Base-by-base conservation (phyloP, 2,113 vertebrate species). In the Sphyrna mokarran region DNA sequence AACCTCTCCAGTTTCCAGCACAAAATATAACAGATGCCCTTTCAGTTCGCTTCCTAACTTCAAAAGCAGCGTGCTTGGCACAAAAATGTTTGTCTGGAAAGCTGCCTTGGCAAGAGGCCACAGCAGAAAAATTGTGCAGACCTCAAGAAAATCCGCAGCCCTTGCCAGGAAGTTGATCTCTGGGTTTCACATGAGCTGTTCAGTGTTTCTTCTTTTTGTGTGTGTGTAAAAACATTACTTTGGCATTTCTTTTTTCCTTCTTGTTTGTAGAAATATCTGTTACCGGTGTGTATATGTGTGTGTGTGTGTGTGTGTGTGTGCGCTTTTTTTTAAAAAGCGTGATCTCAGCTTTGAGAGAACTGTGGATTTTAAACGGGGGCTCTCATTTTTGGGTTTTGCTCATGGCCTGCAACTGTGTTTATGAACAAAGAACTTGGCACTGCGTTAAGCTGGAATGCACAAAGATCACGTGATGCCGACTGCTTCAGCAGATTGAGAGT, bases 1-100 rank as follows among this genome's bases (percentile, higher is more conserved):
- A 96, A 96, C 86, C 66, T 76, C 72, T 96, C 94, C 96, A 96
- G 96, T 95, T 96, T 96, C 66, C 96, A 97, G 96, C 96, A 96
- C 96, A 96, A 96, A 96, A 96, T 96, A 96, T 93, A 0, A 95
- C 80, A 83, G 29, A 95, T 85, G 66, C 95, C 70, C 95, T 94
- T 95, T 89, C 86, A 95, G n/a, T 93, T 87, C 26, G 23, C 69
- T 72, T 72, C 26, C 26, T 48, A 95, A 48, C 68, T 95, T 95
- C 94, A 95, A 95, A 95, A 72, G 94, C 43, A 95, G 68, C 40
- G 26, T 72, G 69, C 94, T 95, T 95, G 94, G 94, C 69, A 72
- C 94, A 95, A 95, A 72, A 95, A 95, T 95, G 66, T 95, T 95
- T 95, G 94, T 95, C 94, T 95, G 94, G 94, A 95, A 95, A 43